phyloP scores from a whole-genome alignment of 2,113 vertebrate species.

The Marmota monax region DNA sequence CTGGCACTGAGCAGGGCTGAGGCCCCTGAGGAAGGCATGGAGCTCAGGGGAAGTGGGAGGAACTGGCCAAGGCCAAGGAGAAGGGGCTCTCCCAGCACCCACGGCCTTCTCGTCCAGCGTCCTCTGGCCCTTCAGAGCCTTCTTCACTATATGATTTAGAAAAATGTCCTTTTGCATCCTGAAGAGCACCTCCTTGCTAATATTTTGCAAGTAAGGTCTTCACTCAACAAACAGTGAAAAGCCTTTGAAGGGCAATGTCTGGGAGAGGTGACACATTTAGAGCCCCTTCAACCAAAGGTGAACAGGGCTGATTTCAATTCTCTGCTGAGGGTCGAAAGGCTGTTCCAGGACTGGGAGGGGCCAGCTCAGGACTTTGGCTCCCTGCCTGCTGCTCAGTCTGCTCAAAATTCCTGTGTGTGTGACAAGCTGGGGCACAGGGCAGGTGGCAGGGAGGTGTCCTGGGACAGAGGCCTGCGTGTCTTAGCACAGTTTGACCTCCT shows the following conservation, averaged over 20 bases:
- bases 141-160: neutral
- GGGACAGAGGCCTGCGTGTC: neutral
- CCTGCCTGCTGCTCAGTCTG: neutral
- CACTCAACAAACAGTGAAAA: neutral
- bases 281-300: neutral
- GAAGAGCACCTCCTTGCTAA: neutral
- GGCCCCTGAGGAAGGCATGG: too few relatives aligned
- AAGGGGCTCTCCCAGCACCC: neutral
- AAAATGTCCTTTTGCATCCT: neutral
- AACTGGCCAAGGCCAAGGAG: too few relatives aligned
- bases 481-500: too few relatives aligned
- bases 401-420: neutral
- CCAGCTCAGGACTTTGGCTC: too few relatives aligned
- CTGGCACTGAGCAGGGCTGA: neutral
- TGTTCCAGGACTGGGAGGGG: neutral
- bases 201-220: neutral
- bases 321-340: neutral
- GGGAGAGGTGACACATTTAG: too few relatives aligned
- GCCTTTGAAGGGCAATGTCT: neutral
- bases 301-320: neutral
- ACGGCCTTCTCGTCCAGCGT: too few relatives aligned
- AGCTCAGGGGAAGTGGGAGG: too few relatives aligned
- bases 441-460: too few relatives aligned
- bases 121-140: neutral
- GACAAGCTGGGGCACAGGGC: neutral